A percentile compares a stretch with the other conserved stretches of the same genome.
These are phyloP conservation scores for Sebastes diploproa DNA, from an alignment of 2,797 vertebrate genomes.

Conservation along the genomic window DNA sequence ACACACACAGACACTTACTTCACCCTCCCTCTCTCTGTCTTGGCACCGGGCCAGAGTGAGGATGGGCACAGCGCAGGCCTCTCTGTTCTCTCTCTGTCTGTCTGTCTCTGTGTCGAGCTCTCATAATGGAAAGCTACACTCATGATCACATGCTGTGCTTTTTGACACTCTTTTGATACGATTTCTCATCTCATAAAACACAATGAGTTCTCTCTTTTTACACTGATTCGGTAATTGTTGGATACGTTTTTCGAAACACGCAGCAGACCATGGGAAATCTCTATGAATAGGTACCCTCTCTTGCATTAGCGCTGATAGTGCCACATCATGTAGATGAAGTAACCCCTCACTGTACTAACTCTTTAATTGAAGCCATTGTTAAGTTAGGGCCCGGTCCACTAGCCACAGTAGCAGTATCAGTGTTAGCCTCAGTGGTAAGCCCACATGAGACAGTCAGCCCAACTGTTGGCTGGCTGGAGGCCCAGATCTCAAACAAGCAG, in stretches of 20 bases:
- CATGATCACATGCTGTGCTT: conserved; percentile 11
- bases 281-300: neutral
- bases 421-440: conserved; percentile 23
- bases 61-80: conserved; percentile 55
- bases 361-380: neutral
- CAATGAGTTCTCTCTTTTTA: neutral
- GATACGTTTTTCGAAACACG: neutral
- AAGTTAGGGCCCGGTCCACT: neutral
- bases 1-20: conserved; percentile 6
- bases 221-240: neutral
- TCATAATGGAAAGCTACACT: conserved; percentile 48
- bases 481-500: conserved; percentile 32
- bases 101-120: conserved; percentile 41
- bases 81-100: conserved; percentile 48
- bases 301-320: neutral
- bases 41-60: conserved; percentile 67
- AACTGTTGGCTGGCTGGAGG: conserved; percentile 48
- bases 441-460: conserved; percentile 24
- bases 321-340: neutral
- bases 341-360: neutral
- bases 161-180: conserved; percentile 17
- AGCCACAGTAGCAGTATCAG: conserved; percentile 12
- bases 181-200: conserved; percentile 1
- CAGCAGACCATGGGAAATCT: neutral
- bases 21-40: conserved; percentile 40